Evolutionary conservation across 1,140 invertebrate genomes (phyloP), one percentile per base, ranked within the genome.

Genomic region (Catajapyx aquilonaris): DNA sequence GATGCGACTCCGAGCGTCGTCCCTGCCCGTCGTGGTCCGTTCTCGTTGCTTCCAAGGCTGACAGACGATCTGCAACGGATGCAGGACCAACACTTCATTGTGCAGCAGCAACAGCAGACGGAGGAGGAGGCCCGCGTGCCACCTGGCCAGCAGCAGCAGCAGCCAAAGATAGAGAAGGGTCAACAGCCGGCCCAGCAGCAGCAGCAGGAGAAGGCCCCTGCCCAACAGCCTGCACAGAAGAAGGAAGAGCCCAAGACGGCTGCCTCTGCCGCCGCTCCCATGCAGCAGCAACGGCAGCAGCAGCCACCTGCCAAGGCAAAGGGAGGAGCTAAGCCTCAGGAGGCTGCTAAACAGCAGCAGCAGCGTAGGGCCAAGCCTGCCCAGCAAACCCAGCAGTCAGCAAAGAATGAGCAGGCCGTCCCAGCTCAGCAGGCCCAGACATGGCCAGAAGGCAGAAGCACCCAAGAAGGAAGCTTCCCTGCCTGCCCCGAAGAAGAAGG

Each of bases 381-480:
- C 10, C 56, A 31, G 53, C 60, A 2, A 71, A 73, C 48, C 45
- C 65, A 34, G 62, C 60, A 15, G 48, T 62, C 1, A 66, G n/a
- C n/a, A n/a, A n/a, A n/a, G n/a, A n/a, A n/a, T n/a, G n/a, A n/a
- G n/a, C n/a, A n/a, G n/a, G 2, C 20, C n/a, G 21, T 31, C 10
- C 23, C 38, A 18, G 20, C 5, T 13, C 18, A 21, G n/a, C 21
- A 18, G 31, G 23, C n/a, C n/a, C n/a, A n/a, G n/a, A n/a, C n/a
- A n/a, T n/a, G n/a, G n/a, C n/a, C n/a, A n/a, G n/a, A n/a, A 33
- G 19, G 31, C 2, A 20, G 33, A 34, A 10, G 20, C 7, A 10
- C 15, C 43, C 13, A 5, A 40, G 21, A 21, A 40, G 40, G 25
- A n/a, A n/a, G 11, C 20, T 10, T 32, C 31, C 20, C 4, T 28